A percentile compares a stretch with the other conserved stretches of the same genome.
Evolutionary conservation across 1,140 invertebrate genomes (phyloP).

Genomic region (Drosophila busckii): DNA sequence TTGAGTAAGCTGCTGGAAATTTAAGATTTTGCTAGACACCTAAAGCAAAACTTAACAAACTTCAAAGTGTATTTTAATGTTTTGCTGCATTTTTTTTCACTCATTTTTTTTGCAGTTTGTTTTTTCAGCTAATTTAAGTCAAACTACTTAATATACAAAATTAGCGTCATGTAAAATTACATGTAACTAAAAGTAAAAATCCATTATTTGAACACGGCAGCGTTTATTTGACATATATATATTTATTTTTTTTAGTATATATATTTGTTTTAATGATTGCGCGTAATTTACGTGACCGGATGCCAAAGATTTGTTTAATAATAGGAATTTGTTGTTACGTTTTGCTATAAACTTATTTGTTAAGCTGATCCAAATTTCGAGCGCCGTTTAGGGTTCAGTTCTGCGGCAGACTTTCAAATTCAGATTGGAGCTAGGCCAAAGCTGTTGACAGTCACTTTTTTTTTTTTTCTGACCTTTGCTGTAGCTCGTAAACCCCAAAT

Average conservation of each 20-base stretch:
- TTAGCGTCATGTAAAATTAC: no score
- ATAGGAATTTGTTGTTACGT: constrained; percentile 23
- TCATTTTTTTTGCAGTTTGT: no score
- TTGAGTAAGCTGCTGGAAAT: no score
- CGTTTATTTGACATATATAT: constrained; percentile 12
- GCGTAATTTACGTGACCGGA: constrained; percentile 56
- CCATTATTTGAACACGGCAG: no score
- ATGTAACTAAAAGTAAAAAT: no score
- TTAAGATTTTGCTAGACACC: no score
- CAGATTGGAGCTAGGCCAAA: constrained; percentile 2
- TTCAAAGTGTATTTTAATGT: no score
- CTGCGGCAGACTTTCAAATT: neutral
- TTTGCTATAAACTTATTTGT: constrained; percentile 12
- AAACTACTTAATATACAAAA: no score
- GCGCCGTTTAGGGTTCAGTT: neutral
- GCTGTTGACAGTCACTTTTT: constrained; percentile 14
- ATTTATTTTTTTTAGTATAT: constrained; percentile 23
- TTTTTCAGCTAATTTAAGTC: no score
- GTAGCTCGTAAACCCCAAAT: constrained; percentile 4
- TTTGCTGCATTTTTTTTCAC: no score
- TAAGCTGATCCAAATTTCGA: no score
- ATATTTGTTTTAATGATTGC: constrained; percentile 27
- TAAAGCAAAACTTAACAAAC: no score
- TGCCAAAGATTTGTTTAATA: constrained; percentile 44
- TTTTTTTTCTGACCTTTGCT: neutral